A percentile compares a stretch with the other conserved stretches of the same genome.
These are phyloP conservation scores for Callipepla californica DNA, from an alignment of 2,113 vertebrate genomes.

Conservation along the genomic window DNA sequence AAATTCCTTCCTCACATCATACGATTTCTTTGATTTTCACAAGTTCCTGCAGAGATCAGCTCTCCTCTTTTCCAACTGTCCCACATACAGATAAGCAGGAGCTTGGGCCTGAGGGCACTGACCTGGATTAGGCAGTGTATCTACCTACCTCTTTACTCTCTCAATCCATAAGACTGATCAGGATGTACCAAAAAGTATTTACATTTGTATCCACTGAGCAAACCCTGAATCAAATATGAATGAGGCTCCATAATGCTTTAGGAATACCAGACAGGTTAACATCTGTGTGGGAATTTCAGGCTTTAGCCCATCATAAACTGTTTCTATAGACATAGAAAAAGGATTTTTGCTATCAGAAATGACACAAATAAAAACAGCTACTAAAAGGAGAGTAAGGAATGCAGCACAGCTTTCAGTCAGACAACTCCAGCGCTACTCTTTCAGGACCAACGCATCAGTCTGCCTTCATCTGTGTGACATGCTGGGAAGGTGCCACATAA, in stretches of 20 bases:
- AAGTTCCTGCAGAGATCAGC: background rate
- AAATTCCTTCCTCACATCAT: background rate
- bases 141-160: background rate
- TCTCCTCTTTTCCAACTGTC: background rate
- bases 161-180: background rate
- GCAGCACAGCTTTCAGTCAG: background rate
- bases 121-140: background rate
- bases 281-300: background rate
- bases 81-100: background rate
- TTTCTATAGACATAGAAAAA: background rate
- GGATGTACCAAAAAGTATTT: background rate
- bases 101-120: background rate
- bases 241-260: background rate
- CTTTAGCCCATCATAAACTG: background rate
- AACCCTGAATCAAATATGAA: background rate
- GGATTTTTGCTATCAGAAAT: background rate
- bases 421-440: background rate
- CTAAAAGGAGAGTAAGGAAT: background rate
- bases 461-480: background rate
- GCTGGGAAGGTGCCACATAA: background rate
- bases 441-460: background rate
- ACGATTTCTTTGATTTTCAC: background rate
- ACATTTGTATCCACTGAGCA: background rate
- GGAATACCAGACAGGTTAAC: background rate
- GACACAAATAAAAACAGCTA: too few relatives aligned